Conservation (phyloP, 1,140 invertebrate species). For the Ceratitis capitata region DNA sequence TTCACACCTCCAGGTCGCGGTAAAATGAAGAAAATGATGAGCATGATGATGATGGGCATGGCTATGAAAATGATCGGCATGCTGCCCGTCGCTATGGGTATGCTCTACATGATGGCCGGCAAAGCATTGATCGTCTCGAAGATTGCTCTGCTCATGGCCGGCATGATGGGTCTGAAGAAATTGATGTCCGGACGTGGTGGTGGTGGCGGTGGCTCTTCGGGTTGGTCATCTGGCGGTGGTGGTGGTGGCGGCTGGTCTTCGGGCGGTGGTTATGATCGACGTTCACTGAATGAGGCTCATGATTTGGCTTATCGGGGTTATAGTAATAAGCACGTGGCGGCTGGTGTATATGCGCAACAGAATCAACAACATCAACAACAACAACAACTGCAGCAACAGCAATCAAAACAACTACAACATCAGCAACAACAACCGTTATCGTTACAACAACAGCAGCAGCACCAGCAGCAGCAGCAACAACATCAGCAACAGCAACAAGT, state of each 20-base stretch:
- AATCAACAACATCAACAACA: conserved; percentile 45
- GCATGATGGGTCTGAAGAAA: conserved; percentile 83
- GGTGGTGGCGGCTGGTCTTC: conserved; percentile 72
- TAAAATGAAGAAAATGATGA: conserved; percentile 86
- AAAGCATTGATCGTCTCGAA: conserved; percentile 82
- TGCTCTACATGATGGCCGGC: conserved; percentile 77
- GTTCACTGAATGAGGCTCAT: conserved; percentile 68
- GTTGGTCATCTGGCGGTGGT: conserved; percentile 69
- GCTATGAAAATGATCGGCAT: conserved; percentile 79
- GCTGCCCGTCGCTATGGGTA: conserved; percentile 77
- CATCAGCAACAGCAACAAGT: conserved; percentile 30
- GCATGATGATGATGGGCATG: conserved; percentile 83
- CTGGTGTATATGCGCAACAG: conserved; percentile 40
- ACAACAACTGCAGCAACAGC: conserved; percentile 43
- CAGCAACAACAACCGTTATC: conserved; percentile 2
- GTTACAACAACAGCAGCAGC: conserved; percentile 28
- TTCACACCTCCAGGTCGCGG: conserved; percentile 71
- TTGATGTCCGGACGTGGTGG: conserved; percentile 74
- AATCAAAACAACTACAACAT: neutral
- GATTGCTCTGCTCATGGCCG: conserved; percentile 78
- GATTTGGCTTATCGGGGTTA: conserved; percentile 76
- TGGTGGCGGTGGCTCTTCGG: conserved; percentile 67
- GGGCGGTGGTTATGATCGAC: conserved; percentile 68
- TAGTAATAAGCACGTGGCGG: conserved; percentile 41
- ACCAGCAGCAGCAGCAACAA: neutral